A percentile compares a stretch with the other conserved stretches of the same genome.
phyloP scores from a whole-genome alignment of 2,888 invertebrate genomes.

The Temnothorax ravouxi region DNA sequence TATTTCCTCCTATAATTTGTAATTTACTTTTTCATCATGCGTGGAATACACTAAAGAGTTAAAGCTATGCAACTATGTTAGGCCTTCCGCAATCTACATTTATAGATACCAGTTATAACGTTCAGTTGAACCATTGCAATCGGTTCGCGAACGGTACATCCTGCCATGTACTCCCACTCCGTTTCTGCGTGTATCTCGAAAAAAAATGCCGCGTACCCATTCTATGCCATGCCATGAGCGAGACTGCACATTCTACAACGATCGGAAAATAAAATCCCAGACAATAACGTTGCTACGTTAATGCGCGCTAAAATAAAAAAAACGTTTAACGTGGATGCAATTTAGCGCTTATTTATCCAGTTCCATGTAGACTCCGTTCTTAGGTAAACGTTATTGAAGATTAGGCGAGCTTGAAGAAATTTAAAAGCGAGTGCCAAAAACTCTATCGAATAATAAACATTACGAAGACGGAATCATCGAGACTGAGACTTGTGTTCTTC shows the following conservation, averaged over 20 bases:
- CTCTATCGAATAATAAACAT: neutral
- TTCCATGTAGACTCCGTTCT: neutral
- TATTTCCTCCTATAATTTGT: neutral
- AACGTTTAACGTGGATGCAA: neutral
- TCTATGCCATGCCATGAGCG: constrained; percentile 4
- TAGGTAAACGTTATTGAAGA: neutral
- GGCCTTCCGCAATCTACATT: constrained; percentile 6
- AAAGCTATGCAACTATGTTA: constrained; percentile 2
- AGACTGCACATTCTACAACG: neutral
- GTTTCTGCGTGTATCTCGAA: constrained; percentile 40
- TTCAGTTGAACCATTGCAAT: constrained; percentile 29
- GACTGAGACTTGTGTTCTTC: neutral
- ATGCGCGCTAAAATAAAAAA: neutral
- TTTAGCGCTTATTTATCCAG: neutral
- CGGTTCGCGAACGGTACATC: constrained; percentile 49
- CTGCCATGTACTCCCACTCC: constrained; percentile 37
- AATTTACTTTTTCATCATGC: neutral
- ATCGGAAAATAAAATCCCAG: neutral
- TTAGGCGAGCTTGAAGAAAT: neutral
- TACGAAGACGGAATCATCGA: neutral
- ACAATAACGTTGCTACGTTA: neutral
- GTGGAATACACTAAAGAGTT: neutral
- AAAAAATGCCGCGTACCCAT: constrained; percentile 40
- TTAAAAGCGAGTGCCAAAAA: neutral
- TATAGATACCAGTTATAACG: constrained; percentile 37